Percentiles rank a stretch among this genome's conserved stretches.
These are phyloP conservation scores for Tetrapedia diversipes DNA, from an alignment of 2,888 invertebrate species.

Conservation along the genomic window DNA sequence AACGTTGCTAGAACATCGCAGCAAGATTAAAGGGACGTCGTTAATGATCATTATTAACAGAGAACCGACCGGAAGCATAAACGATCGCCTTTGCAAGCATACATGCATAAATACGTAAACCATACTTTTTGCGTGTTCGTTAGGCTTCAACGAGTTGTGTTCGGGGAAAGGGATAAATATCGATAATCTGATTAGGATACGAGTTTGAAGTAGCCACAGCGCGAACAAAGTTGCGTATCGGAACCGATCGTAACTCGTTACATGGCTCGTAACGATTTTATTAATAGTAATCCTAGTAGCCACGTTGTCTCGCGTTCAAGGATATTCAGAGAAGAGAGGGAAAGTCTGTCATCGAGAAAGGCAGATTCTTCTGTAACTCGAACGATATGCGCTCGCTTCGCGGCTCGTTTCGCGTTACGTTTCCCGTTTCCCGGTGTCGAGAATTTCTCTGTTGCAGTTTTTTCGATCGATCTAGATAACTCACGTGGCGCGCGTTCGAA, in stretches of 20 bases:
- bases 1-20: not conserved
- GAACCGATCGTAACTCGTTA: conserved; percentile 71
- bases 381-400: conserved; percentile 30
- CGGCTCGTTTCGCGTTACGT: not conserved
- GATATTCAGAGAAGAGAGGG: conserved; percentile 62
- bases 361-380: conserved; percentile 52
- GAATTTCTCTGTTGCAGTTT: not conserved
- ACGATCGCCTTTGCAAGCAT: too few relatives aligned
- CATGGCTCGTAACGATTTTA: conserved; percentile 67
- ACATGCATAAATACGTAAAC: not conserved
- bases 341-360: conserved; percentile 61
- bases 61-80: too few relatives aligned
- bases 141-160: not conserved
- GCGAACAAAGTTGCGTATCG: conserved; percentile 35
- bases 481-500: too few relatives aligned
- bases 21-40: not conserved
- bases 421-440: not conserved
- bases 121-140: not conserved
- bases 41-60: too few relatives aligned
- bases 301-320: conserved; percentile 60
- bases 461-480: conserved; percentile 17
- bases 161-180: not conserved
- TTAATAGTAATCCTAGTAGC: conserved; percentile 70
- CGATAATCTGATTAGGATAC: not conserved
- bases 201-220: not conserved